A percentile compares a stretch with the other conserved stretches of the same genome.
phyloP scores from a whole-genome alignment of 2,797 vertebrate species.

The Aselliscus stoliczkanus region DNA sequence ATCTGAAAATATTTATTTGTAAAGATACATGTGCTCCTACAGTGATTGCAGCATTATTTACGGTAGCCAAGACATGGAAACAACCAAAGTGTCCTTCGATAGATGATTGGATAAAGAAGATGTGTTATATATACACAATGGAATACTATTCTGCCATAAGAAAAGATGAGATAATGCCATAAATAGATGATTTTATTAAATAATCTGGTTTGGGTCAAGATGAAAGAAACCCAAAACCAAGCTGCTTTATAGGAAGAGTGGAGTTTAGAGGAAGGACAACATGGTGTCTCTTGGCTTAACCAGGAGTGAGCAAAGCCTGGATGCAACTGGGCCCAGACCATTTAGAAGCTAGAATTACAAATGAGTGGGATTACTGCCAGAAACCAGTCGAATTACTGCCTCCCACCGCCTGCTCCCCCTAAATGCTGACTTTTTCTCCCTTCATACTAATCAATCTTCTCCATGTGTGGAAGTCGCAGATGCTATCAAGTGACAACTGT shows the following conservation, averaged over 20 bases:
- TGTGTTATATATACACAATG: too few relatives aligned
- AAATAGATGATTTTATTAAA: background rate
- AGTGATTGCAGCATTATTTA: too few relatives aligned
- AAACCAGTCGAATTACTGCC: background rate
- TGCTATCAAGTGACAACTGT: background rate
- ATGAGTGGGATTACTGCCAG: too few relatives aligned
- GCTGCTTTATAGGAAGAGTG: background rate
- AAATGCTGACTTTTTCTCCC: background rate
- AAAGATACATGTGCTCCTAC: too few relatives aligned
- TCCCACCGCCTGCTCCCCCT: background rate
- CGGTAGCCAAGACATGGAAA: too few relatives aligned
- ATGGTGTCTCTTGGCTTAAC: background rate
- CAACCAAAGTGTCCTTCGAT: too few relatives aligned
- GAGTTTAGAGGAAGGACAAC: background rate
- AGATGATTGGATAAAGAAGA: too few relatives aligned
- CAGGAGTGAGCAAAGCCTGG: background rate
- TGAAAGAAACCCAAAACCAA: background rate
- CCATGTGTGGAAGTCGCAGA: background rate
- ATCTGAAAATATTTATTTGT: too few relatives aligned
- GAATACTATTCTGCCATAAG: too few relatives aligned
- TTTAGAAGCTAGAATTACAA: background rate
- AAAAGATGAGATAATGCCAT: background rate
- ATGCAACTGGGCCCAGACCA: background rate
- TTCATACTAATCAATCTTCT: background rate
- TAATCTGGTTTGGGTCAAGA: background rate